Evolutionary conservation across 1,140 invertebrate genomes (phyloP).

Genomic region (Panulirus ornatus): DNA sequence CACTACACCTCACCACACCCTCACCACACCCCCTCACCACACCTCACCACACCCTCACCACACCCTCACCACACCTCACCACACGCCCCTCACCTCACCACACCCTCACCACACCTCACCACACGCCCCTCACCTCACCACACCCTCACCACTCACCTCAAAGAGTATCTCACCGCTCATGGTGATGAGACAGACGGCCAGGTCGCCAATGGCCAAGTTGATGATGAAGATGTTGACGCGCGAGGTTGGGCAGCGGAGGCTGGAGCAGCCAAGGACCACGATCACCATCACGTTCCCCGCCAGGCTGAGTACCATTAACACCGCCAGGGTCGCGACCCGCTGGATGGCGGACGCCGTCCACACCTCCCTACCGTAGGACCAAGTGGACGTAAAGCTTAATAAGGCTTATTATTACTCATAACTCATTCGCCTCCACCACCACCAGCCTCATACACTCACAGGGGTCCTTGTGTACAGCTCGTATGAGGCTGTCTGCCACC

Average conservation of each 20-base stretch:
- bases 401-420: too few species aligned
- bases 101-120: too few species aligned
- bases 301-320: slow-evolving; percentile 78
- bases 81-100: too few species aligned
- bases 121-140: background rate
- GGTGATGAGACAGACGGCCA: slow-evolving; percentile 79
- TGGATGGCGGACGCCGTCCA: slow-evolving; percentile 79
- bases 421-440: too few species aligned
- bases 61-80: too few species aligned
- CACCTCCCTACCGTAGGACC: background rate
- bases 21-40: too few species aligned
- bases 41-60: too few species aligned
- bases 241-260: slow-evolving; percentile 77
- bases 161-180: slow-evolving; percentile 80
- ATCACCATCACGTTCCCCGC: slow-evolving; percentile 79
- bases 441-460: too few species aligned
- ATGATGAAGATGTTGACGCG: slow-evolving; percentile 80
- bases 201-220: slow-evolving; percentile 79
- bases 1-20: too few species aligned
- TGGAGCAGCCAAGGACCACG: slow-evolving; percentile 78
- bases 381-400: too few species aligned
- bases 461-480: too few species aligned
- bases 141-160: slow-evolving; percentile 76
- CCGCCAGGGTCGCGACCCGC: slow-evolving; percentile 78
- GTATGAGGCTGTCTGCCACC: too few species aligned